Percentiles rank a stretch among this genome's conserved stretches.
Evolutionary conservation across 2,797 vertebrate species (phyloP).

Genomic region (Anabas testudineus): DNA sequence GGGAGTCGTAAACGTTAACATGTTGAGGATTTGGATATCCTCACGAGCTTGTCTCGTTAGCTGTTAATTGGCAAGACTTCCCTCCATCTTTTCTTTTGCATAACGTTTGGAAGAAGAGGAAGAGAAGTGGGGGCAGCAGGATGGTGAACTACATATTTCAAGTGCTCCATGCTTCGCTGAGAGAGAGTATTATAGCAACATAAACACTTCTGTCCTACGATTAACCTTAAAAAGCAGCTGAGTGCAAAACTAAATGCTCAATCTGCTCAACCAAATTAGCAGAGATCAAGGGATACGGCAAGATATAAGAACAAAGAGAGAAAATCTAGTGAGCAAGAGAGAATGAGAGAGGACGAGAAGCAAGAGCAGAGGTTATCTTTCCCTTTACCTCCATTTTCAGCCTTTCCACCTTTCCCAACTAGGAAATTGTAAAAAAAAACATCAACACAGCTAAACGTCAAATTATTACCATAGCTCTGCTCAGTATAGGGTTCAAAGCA

Average conservation of each 20-base stretch:
- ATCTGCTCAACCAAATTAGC: slow-evolving; percentile 80
- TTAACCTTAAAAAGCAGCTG: slow-evolving; percentile 85
- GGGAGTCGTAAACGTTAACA: slow-evolving; percentile 83
- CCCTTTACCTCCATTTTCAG: slow-evolving; percentile 28
- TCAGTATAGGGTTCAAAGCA: slow-evolving; percentile 60
- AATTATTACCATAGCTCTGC: slow-evolving; percentile 79
- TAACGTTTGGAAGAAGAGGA: slow-evolving; percentile 66
- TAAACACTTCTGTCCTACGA: slow-evolving; percentile 83
- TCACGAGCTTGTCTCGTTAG: slow-evolving; percentile 91
- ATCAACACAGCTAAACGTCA: slow-evolving; percentile 79
- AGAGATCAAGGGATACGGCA: slow-evolving; percentile 58
- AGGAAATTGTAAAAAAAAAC: slow-evolving; percentile 77
- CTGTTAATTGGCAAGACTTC: slow-evolving; percentile 87
- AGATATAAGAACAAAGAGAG: slow-evolving; percentile 30
- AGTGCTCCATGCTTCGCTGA: slow-evolving; percentile 74
- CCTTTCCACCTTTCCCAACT: slow-evolving; percentile 74
- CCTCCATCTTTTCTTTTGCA: slow-evolving; percentile 83
- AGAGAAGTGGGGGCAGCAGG: slow-evolving; percentile 46
- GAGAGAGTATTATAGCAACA: slow-evolving; percentile 81
- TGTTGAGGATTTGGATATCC: slow-evolving; percentile 86
- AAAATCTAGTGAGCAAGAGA: slow-evolving; percentile 43
- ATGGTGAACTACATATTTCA: slow-evolving; percentile 80
- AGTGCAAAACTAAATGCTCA: slow-evolving; percentile 82
- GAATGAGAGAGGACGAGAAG: slow-evolving; percentile 48
- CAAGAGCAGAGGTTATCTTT: slow-evolving; percentile 54